Evolutionary conservation across 2,888 invertebrate species (phyloP), one percentile per base, ranked within the genome.

Genomic region (Salpingus planirostris): DNA sequence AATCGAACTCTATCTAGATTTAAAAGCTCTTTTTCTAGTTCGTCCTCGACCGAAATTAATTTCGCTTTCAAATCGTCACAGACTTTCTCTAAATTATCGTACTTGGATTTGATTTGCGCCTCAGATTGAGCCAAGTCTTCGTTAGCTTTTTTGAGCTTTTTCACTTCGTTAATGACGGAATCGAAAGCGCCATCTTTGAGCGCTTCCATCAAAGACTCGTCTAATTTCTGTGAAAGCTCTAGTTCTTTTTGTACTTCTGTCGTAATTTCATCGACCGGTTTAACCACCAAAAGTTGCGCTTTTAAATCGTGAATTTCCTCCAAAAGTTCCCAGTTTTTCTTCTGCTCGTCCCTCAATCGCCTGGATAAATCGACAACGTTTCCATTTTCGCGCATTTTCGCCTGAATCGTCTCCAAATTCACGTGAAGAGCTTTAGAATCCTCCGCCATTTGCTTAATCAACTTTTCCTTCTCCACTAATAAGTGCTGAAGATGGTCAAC

Each of bases 181-280:
- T 43, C 54, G 13, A 50, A 49, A 29, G 53, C 57, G 31, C 73
- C n/a, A n/a, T n/a, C n/a, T n/a, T n/a, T 73, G 11, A 76, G 69
- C 0, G 72, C 76, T 30, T 65, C 70, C 14, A 76, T 56, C 5
- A 36, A 23, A 21, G 24, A 23, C 4, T 25, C 69, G 48, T 78
- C 78, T 13, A 78, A 55, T 40, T 69, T 69, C 0, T 70, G 74
- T 0, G 78, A 76, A 38, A 73, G 68, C 52, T 76, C 70, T 2
- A 78, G 48, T 47, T 78, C 75, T 37, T 70, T 66, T 26, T 71
- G 70, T 2, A 78, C 68, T 59, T 71, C 66, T 22, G 67, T 67
- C 2, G 71, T 65, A 12, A 74, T 68, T 45, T 72, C 73, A 36
- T 73, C 73, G 2, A 71, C 61, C 0, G 69, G 69, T 31, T 59